Conservation (phyloP, 2,797 vertebrate species). For the Acanthurus leucopareius region DNA sequence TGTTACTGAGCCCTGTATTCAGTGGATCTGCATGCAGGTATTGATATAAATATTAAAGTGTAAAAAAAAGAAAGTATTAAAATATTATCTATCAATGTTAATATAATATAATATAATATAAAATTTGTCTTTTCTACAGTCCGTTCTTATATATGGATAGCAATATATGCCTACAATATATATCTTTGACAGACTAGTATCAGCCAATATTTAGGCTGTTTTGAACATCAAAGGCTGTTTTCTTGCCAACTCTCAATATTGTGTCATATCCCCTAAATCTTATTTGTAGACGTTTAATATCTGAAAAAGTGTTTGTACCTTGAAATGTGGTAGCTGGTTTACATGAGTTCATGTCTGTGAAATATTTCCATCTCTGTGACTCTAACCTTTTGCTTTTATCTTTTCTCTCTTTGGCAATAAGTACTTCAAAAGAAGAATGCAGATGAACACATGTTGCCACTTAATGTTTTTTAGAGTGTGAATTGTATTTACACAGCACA, state of each 20-base stretch:
- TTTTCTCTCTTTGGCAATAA: slow-evolving; percentile 27
- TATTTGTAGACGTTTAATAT: background rate
- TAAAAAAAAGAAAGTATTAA: too few relatives aligned
- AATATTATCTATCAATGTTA: too few relatives aligned
- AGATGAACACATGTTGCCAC: slow-evolving; percentile 31
- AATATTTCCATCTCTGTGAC: background rate
- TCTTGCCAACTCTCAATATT: background rate
- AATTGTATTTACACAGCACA: slow-evolving; percentile 50
- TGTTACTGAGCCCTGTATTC: slow-evolving; percentile 4
- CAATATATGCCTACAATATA: background rate
- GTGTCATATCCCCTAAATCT: background rate
- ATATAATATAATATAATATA: background rate
- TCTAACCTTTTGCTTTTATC: slow-evolving; percentile 11
- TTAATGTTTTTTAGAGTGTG: slow-evolving; percentile 47
- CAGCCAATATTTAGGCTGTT: background rate
- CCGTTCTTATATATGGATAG: too few relatives aligned
- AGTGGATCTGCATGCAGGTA: background rate
- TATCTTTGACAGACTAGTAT: background rate
- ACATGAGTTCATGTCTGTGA: background rate
- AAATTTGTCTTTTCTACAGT: background rate
- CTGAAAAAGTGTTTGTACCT: background rate
- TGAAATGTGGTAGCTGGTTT: background rate
- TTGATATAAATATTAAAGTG: too few relatives aligned
- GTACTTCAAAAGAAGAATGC: slow-evolving; percentile 32
- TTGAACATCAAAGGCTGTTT: background rate